phyloP scores from a whole-genome alignment of 2,888 invertebrate genomes.

The Lampropteryx suffumata region DNA sequence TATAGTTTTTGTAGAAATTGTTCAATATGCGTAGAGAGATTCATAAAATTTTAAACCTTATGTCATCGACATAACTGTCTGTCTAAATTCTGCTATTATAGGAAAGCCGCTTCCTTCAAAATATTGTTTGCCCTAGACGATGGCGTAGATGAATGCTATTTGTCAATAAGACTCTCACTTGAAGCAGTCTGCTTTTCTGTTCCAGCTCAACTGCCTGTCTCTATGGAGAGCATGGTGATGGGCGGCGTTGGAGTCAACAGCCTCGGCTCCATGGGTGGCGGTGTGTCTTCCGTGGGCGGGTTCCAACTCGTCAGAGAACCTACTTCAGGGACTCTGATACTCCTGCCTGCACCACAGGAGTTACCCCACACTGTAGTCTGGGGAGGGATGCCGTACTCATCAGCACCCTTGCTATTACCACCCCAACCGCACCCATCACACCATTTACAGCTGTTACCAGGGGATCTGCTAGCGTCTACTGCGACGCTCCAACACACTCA shows the following conservation, averaged over 20 bases:
- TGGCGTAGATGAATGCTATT: conserved; percentile 5
- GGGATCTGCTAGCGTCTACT: conserved; percentile 85
- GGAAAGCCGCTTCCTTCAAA: too few relatives aligned
- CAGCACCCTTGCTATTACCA: conserved; percentile 67
- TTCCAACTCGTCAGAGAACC: conserved; percentile 94
- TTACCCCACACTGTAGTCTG: conserved; percentile 89
- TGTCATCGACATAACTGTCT: too few relatives aligned
- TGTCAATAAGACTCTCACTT: conserved; percentile 18
- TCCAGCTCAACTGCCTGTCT: conserved; percentile 84
- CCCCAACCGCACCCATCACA: conserved; percentile 83
- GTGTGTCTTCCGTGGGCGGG: conserved; percentile 87
- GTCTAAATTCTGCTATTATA: too few relatives aligned
- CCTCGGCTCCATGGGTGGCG: conserved; percentile 84
- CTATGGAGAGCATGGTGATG: conserved; percentile 88
- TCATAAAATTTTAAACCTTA: too few relatives aligned
- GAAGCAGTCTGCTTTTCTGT: conserved; percentile 32
- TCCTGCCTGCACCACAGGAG: conserved; percentile 89
- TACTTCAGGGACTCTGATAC: conserved; percentile 90
- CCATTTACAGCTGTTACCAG: conserved; percentile 86
- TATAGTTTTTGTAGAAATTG: too few relatives aligned
- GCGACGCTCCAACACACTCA: conserved; percentile 86
- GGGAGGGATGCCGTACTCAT: conserved; percentile 85
- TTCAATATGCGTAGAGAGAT: too few relatives aligned
- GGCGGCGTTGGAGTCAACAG: conserved; percentile 85
- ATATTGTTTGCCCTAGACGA: background rate